Evolutionary conservation across 2,113 vertebrate species (phyloP), one percentile per base, ranked within the genome.

Genomic region (Poeciliopsis occidentalis): DNA sequence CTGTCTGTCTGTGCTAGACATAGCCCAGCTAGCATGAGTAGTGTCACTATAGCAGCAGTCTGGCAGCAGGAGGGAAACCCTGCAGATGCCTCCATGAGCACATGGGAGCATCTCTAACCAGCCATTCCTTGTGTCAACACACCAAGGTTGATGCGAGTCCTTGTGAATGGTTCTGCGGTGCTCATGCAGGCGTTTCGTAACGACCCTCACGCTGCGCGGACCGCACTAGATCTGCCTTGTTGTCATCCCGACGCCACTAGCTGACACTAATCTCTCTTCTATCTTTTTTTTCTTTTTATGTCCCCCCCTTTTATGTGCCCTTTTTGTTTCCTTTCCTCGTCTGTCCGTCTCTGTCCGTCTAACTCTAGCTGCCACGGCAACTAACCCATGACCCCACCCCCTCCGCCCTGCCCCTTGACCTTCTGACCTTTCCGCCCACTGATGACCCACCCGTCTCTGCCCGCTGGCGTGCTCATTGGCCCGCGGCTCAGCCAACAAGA

Each of bases 201-300:
- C 91, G 60, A 85, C 84, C 84, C 87, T 81, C 85, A 54, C 64
- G 81, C 86, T 84, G 80, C 71, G 87, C 41, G 82, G 51, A 83
- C 88, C 93, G 95, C 96, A 93, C 95, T 97, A 98, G 96, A 97
- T 96, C 97, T 93, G 93, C 97, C 97, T 98, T 98, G 96, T 98
- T 98, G 96, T 97, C 98, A 99, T 98, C 97, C 97, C 96, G 96
- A 97, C 95, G 96, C 98, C 97, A 99, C 97, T 98, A 98, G 97
- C 97, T 97, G 97, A 96, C 96, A 99, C 97, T 99, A 99, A 99
- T 98, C 96, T 99, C 97, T 98, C 96, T 97, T 98, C 97, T 99
- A 97, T 98, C 96, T 98, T 97, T 95, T 95, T 90, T 95, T 92
- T 90, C 88, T 91, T 91, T 93, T 91, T 91, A 90, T 92, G 88